These are phyloP conservation scores for Lasioglossum figueresi DNA, from an alignment of 2,888 invertebrate genomes.

Conservation along the genomic window DNA sequence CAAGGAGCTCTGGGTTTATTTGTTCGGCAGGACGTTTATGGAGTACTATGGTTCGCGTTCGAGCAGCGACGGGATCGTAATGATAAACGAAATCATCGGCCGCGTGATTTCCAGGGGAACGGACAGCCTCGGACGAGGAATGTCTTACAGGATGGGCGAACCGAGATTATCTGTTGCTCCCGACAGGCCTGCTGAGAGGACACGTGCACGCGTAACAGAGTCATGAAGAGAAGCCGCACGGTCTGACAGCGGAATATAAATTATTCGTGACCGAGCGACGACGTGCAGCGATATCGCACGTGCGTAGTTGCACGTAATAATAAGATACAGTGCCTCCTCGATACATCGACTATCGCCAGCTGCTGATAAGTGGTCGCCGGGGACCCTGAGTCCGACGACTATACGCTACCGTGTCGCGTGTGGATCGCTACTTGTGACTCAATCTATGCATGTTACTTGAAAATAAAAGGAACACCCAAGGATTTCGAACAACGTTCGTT, in stretches of 20 bases:
- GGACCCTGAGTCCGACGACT: neutral
- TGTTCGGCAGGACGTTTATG: neutral
- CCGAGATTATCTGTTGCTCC: constrained; percentile 18
- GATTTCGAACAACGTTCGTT: neutral
- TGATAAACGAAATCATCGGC: constrained; percentile 4
- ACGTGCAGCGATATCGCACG: constrained; percentile 37
- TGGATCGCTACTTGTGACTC: neutral
- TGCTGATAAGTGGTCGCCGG: neutral
- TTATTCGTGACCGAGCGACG: constrained; percentile 34
- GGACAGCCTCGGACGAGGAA: constrained; percentile 14
- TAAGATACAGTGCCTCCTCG: constrained; percentile 6
- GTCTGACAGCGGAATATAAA: constrained; percentile 45
- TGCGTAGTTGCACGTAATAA: constrained; percentile 27
- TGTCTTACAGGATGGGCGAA: constrained; percentile 17
- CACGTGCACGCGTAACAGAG: constrained; percentile 40
- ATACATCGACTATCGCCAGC: neutral
- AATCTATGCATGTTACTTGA: neutral
- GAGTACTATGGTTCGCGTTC: neutral
- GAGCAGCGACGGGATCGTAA: neutral
- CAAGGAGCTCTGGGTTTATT: neutral
- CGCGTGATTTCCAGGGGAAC: constrained; percentile 29
- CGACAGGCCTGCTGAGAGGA: constrained; percentile 43
- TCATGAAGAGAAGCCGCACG: constrained; percentile 41
- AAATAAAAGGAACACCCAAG: neutral
- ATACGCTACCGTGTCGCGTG: neutral